Base-by-base conservation (phyloP, 2,113 vertebrate species). In the Chionis minor region DNA sequence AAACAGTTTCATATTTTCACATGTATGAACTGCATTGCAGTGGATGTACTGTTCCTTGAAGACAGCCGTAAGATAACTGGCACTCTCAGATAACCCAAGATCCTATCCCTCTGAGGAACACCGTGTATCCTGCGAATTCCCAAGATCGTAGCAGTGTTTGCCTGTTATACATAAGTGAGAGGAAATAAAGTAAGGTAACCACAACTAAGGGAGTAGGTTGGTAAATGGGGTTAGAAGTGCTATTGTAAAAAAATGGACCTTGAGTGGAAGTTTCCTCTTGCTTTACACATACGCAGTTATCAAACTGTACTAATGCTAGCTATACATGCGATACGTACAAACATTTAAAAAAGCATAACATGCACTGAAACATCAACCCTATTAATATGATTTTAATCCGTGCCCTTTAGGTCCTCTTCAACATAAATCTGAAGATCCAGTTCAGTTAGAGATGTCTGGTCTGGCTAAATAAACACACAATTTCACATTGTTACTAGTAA, bases 51-150 rank as follows among this genome's bases (percentile, higher is more conserved):
- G 40, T 26, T 91, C 62, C 30, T 63, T 77, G 38, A 65, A 67
- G n/a, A 45, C 0, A 62, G 8, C 23, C 5, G 11, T 44, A 54
- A 72, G 15, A 8, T 10, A 75, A 38, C 18, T 2, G 2, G 8
- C 33, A 51, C 17, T 51, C 27, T 59, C 33, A 65, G 2, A n/a
- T 10, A 89, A 77, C 13, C 23, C 12, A 22, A 13, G 33, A 54
- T 30, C 16, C 42, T 33, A 4, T 10, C 33, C 52, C 38, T 88
- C 38, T 61, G 54, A 59, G 10, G 18, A 63, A 69, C 9, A 58
- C 19, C 2, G 6, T 16, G 33, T 21, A 44, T 10, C 49, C 45
- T 47, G 59, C 42, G 63, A 61, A 66, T 16, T 82, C 42, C 80
- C 32, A 67, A 54, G 30, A 88, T 33, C 20, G 20, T 35, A 58